Base-by-base conservation (phyloP, 2,113 vertebrate genomes). In the Setophaga petechia region DNA sequence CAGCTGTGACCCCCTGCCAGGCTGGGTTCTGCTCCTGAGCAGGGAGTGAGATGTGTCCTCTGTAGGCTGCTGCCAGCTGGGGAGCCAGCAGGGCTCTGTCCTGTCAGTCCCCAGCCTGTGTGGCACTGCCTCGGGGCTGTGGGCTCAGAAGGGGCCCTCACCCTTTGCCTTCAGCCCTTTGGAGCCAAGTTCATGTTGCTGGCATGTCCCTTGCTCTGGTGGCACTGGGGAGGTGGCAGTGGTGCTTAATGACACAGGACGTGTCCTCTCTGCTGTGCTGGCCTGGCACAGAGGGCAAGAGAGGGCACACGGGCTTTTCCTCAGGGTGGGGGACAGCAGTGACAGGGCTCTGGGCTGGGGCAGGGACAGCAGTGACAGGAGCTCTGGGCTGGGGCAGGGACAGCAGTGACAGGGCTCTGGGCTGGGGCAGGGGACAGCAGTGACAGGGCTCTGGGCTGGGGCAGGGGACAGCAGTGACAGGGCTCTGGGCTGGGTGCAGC, bases 301-400 rank as follows among this genome's bases (percentile, higher is more conserved):
- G 37, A 37, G 37, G 37, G 37, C 37, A 37, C 37, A 37, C 37
- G 37, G 37, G 37, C 37, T 37, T 75, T 87, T 78, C 33, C 79
- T 20, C 0, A 0, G 44, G 4, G 8, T 2, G 1, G 33, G 35
- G 6, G 9, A 4, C 63, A 49, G 61, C 57, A 11, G 35, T 30
- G 69, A 3, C 5, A 25, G 20, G 37, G 20, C 61, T 61, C 37
- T 37, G 37, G 37, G 37, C 37, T 37, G 37, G 37, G 37, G 37
- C 37, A 37, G 37, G 35, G 37, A 37, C 37, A 37, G 37, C 37
- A 37, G 37, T 37, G 37, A 37, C 37, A 37, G 8, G 37, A n/a
- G 37, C 37, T 37, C 37, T 37, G 37, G 37, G 37, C 51, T 58
- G 23, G 75, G 4, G 37, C 37, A 37, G 37, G 35, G 37, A 37